Evolutionary conservation across 2,113 vertebrate genomes (phyloP), one percentile per base, ranked within the genome.

Genomic region (Phylloscopus trochilus): DNA sequence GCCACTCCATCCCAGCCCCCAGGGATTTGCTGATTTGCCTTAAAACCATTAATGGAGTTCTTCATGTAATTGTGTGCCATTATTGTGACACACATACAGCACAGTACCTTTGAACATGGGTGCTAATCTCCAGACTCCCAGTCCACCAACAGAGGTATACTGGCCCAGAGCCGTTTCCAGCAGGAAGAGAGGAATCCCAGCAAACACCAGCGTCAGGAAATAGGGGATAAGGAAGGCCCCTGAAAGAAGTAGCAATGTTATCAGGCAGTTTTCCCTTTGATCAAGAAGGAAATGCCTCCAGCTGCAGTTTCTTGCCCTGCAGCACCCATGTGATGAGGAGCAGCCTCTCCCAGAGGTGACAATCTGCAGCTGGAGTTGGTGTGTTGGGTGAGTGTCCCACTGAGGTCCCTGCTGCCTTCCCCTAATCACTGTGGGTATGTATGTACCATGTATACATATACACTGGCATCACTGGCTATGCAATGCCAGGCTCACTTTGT

Each of bases 41-140:
- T n/a, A 30, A 83, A 74, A 60, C 4, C 20, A 24, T 23, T 37
- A 15, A 23, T 19, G 14, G 22, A 4, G 2, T 35, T 63, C 66
- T 64, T 2, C 27, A 46, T 85, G 33, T 33, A n/a, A 26, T 20
- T 59, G 6, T 0, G 0, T 80, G 31, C 19, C 19, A 24, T 8
- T 16, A 0, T 18, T 56, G 75, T 21, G 41, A 44, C 52, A 75
- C 39, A 88, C 39, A 56, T 13, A 9, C 8, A 56, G 43, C 17
- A 83, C 76, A 86, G 68, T 97, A 99, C 99, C 99, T 98, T 99
- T 99, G 98, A 99, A 99, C 99, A 99, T 99, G 6, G 99, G 99
- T 13, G 99, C 96, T 77, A 99, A 97, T 95, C 97, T 99, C 99
- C 99, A 99, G 59, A 99, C 99, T 13, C 98, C 99, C 11, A 99